Conservation (phyloP, 1,140 invertebrate species). For the Trissolcus basalis region DNA sequence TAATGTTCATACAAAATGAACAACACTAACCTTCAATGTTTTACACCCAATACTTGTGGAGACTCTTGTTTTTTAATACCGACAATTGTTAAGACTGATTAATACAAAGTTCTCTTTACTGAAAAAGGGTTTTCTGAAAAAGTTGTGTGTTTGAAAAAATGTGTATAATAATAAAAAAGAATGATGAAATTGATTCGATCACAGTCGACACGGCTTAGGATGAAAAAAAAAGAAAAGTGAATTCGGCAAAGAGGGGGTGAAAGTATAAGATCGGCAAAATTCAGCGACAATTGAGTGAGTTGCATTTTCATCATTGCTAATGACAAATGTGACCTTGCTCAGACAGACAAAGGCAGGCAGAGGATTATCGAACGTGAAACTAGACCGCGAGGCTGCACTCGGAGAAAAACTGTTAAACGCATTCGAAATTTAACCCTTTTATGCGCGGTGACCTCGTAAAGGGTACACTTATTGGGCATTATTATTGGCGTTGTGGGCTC, state of each 20-base stretch:
- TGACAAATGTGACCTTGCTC: slow-evolving; percentile 50
- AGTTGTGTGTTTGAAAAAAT: too few species aligned
- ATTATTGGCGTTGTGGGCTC: too few species aligned
- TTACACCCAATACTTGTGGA: too few species aligned
- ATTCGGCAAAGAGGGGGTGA: neutral
- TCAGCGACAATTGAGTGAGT: neutral
- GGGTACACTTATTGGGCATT: slow-evolving; percentile 10
- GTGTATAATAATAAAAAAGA: too few species aligned
- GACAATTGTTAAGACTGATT: too few species aligned
- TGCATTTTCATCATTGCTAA: slow-evolving; percentile 28
- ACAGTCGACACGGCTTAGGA: neutral
- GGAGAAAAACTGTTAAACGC: slow-evolving; percentile 34
- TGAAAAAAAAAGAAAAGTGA: neutral
- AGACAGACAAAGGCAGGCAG: slow-evolving; percentile 22
- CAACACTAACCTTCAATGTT: too few species aligned
- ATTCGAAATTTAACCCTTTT: slow-evolving; percentile 54
- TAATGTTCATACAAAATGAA: too few species aligned
- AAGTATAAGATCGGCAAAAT: slow-evolving; percentile 2
- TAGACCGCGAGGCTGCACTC: slow-evolving; percentile 21
- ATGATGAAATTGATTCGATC: neutral
- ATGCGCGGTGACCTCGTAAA: slow-evolving; percentile 50
- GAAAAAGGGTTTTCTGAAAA: too few species aligned
- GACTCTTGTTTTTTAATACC: too few species aligned
- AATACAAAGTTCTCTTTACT: too few species aligned
- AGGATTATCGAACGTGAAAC: slow-evolving; percentile 45